phyloP scores from a whole-genome alignment of 1,140 invertebrate species.

The Agrilus planipennis region DNA sequence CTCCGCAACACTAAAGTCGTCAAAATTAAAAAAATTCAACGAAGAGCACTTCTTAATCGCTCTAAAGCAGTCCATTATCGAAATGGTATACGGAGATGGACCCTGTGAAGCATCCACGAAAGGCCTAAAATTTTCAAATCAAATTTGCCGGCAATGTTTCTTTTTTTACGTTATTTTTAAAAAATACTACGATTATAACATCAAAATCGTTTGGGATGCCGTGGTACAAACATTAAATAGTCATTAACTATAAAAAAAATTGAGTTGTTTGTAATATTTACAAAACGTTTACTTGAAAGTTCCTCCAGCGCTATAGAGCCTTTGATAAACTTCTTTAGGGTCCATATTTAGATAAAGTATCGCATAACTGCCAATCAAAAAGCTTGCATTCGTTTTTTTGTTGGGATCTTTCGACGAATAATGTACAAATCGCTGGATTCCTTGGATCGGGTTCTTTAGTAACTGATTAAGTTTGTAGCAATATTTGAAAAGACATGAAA shows the following conservation, averaged over 20 bases:
- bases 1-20: constrained; percentile 88
- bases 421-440: constrained; percentile 57
- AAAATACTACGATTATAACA: background rate
- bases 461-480: constrained; percentile 58
- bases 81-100: constrained; percentile 68
- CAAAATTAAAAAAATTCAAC: constrained; percentile 88
- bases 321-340: constrained; percentile 32
- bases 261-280: constrained; percentile 3
- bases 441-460: constrained; percentile 41
- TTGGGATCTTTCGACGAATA: constrained; percentile 62
- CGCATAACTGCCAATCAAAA: constrained; percentile 80
- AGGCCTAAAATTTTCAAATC: constrained; percentile 36
- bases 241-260: background rate
- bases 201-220: background rate
- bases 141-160: background rate
- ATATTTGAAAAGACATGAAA: constrained; percentile 63
- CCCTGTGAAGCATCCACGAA: constrained; percentile 87
- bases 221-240: background rate
- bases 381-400: constrained; percentile 67
- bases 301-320: constrained; percentile 26
- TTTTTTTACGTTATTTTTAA: background rate
- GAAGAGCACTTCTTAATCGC: constrained; percentile 85
- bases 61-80: constrained; percentile 75
- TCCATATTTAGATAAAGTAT: constrained; percentile 46
- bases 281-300: constrained; percentile 54